These are phyloP conservation scores for Heliconius nattereri DNA, from an alignment of 1,140 invertebrate species.

Conservation along the genomic window DNA sequence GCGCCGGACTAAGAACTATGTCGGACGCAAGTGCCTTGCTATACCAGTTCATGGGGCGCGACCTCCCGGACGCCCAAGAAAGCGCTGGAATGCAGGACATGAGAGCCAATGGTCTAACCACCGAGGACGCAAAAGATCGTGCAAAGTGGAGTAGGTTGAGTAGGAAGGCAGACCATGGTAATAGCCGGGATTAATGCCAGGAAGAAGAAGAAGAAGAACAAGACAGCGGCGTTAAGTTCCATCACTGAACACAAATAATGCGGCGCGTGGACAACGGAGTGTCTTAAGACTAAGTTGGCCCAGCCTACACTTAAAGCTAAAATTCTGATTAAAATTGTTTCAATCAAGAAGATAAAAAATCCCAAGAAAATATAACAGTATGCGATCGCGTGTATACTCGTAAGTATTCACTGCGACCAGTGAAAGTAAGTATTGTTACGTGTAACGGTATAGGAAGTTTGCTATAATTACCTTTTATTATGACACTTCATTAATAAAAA, in stretches of 20 bases:
- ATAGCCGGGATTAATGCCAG: no score
- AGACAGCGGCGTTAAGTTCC: not conserved
- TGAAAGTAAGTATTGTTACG: not conserved
- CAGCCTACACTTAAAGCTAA: not conserved
- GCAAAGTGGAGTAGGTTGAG: no score
- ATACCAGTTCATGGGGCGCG: no score
- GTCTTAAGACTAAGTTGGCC: not conserved
- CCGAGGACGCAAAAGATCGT: no score
- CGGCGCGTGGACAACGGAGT: not conserved
- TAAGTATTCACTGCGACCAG: not conserved
- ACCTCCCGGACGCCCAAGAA: no score
- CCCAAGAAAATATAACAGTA: not conserved
- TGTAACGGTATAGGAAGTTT: constrained; percentile 1
- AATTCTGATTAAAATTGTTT: not conserved
- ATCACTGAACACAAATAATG: not conserved
- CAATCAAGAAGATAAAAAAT: not conserved
- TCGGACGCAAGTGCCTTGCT: no score
- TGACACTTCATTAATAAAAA: not conserved
- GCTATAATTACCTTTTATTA: constrained; percentile 6
- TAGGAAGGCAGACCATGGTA: no score
- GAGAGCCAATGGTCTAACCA: no score
- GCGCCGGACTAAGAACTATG: no score
- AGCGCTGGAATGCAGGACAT: no score
- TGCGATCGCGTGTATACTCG: not conserved
- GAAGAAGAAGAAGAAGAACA: no score